These are phyloP conservation scores for Plutella xylostella DNA, from an alignment of 2,888 invertebrate species.

Conservation along the genomic window DNA sequence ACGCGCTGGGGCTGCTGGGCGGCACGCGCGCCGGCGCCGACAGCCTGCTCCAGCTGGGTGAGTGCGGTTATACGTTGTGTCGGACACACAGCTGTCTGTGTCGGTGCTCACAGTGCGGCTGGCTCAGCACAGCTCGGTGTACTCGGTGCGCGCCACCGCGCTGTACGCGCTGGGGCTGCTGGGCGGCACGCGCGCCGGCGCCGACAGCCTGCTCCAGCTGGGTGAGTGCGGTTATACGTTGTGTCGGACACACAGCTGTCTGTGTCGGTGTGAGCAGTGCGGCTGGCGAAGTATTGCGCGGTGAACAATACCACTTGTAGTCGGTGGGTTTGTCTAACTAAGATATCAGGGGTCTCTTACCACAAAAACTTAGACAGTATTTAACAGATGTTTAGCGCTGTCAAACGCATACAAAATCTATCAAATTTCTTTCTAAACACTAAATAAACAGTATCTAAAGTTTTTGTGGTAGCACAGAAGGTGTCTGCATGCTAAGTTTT, in stretches of 20 bases:
- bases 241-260: too few species aligned
- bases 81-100: too few species aligned
- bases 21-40: conserved; percentile 88
- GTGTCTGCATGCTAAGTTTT: not conserved
- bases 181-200: conserved; percentile 86
- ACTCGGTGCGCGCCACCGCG: conserved; percentile 90
- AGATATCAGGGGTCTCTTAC: too few species aligned
- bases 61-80: too few species aligned
- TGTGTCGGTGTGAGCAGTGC: conserved; percentile 62
- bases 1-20: conserved; percentile 86
- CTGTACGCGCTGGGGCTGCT: conserved; percentile 90
- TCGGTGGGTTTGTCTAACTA: too few species aligned
- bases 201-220: conserved; percentile 78
- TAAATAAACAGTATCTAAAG: too few species aligned
- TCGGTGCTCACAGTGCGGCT: conserved; percentile 69
- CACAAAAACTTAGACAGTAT: too few species aligned
- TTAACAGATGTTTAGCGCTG: too few species aligned
- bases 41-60: conserved; percentile 77
- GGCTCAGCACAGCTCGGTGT: conserved; percentile 84
- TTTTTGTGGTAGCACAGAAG: too few species aligned
- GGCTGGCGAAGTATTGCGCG: conserved; percentile 81
- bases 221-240: conserved; percentile 42
- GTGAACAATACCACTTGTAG: too few species aligned
- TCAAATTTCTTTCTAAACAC: too few species aligned
- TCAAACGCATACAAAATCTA: too few species aligned